phyloP scores from a whole-genome alignment of 1,140 invertebrate genomes.

The Telenomus remus region DNA sequence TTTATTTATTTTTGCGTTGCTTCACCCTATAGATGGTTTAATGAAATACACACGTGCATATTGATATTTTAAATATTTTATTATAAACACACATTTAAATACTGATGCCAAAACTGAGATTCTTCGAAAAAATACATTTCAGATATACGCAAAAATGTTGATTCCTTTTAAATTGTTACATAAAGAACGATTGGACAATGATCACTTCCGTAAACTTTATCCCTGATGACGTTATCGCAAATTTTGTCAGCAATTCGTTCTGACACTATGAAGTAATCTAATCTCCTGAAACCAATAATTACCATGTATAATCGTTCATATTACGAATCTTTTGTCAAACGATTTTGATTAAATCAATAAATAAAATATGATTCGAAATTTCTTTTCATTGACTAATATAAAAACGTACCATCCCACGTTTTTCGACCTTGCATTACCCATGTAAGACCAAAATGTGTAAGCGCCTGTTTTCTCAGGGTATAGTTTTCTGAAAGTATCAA shows the following conservation, averaged over 20 bases:
- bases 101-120: no score
- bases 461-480: conserved; percentile 89
- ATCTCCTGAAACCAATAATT: conserved; percentile 81
- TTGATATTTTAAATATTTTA: no score
- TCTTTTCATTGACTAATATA: background rate
- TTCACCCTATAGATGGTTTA: no score
- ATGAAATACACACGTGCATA: no score
- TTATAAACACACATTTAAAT: no score
- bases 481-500: conserved; percentile 92
- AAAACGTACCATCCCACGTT: conserved; percentile 93
- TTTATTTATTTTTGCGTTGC: no score
- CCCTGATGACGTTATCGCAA: conserved; percentile 87
- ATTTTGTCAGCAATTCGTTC: conserved; percentile 84
- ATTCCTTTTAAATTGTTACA: conserved; percentile 76
- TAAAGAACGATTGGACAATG: conserved; percentile 90
- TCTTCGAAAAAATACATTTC: no score
- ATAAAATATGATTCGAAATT: background rate
- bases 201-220: conserved; percentile 87
- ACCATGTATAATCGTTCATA: conserved; percentile 3
- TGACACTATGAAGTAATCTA: conserved; percentile 96
- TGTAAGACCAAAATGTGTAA: conserved; percentile 97
- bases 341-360: background rate
- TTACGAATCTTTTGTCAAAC: background rate
- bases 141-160: no score
- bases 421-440: conserved; percentile 87